Evolutionary conservation across 2,797 vertebrate genomes (phyloP).

Genomic region (Propithecus deckenii): DNA sequence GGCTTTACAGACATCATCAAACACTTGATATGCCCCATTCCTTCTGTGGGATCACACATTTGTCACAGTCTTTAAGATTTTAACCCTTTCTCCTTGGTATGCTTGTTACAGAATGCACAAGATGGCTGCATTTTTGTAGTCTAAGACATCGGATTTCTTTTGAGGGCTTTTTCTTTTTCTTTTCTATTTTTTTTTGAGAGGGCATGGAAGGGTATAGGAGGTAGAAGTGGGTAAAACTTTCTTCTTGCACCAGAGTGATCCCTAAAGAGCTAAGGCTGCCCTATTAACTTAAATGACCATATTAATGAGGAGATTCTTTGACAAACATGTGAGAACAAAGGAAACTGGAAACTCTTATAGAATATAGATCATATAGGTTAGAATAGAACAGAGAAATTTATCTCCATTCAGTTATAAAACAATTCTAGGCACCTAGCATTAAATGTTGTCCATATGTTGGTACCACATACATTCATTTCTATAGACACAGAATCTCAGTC

Average conservation of each 20-base stretch:
- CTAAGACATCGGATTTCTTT: background rate
- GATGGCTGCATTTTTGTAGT: background rate
- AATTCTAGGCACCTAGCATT: background rate
- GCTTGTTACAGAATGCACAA: background rate
- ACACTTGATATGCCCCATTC: background rate
- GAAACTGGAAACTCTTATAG: background rate
- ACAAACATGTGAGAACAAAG: background rate
- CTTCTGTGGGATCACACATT: background rate
- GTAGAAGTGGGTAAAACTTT: background rate
- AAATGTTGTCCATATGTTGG: background rate
- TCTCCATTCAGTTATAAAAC: background rate
- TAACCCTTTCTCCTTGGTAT: background rate
- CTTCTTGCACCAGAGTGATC: background rate
- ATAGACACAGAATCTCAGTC: background rate
- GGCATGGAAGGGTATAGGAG: background rate
- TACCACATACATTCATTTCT: background rate
- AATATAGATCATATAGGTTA: background rate
- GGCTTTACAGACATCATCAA: background rate
- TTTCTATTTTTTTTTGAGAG: background rate
- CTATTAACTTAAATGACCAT: background rate
- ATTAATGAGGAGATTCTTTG: background rate
- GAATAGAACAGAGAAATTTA: background rate
- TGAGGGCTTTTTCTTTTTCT: background rate
- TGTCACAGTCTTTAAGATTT: background rate
- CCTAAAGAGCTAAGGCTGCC: background rate